Conservation (phyloP, 2,888 invertebrate genomes). For the Nomada fucata region DNA sequence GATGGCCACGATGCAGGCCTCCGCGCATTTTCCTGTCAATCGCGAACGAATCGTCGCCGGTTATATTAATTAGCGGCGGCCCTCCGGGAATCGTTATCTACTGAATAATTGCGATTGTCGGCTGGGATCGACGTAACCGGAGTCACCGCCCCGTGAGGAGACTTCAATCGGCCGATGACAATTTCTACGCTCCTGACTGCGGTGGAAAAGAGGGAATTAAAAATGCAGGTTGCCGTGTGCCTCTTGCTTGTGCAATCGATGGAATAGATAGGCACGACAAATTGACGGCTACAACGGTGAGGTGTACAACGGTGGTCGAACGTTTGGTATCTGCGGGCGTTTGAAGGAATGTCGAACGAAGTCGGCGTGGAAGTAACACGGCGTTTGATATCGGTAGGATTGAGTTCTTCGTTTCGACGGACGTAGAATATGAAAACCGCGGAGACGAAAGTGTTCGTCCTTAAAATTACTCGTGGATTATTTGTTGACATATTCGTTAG, state of each 20-base stretch:
- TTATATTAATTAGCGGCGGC: slow-evolving; percentile 83
- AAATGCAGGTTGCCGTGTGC: not conserved
- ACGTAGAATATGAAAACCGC: too few species aligned
- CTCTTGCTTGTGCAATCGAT: not conserved
- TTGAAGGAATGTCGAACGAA: too few species aligned
- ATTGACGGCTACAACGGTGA: too few species aligned
- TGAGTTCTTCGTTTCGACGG: too few species aligned
- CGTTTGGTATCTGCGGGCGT: too few species aligned
- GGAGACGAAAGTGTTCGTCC: too few species aligned
- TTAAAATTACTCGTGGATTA: too few species aligned
- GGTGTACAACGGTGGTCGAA: too few species aligned
- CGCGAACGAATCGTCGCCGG: slow-evolving; percentile 81
- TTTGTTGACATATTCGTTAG: too few species aligned
- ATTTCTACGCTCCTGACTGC: slow-evolving; percentile 12
- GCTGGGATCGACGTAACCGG: slow-evolving; percentile 73
- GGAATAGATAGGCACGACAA: too few species aligned
- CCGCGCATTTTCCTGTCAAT: slow-evolving; percentile 81
- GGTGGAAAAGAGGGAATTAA: not conserved
- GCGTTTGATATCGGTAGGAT: too few species aligned
- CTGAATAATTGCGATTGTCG: slow-evolving; percentile 82
- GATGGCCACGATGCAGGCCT: slow-evolving; percentile 57
- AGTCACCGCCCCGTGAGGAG: slow-evolving; percentile 30
- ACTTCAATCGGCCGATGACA: slow-evolving; percentile 27
- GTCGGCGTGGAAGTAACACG: too few species aligned
- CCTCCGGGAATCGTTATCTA: slow-evolving; percentile 81